Conservation (phyloP, 1,140 invertebrate species). For the Sarcophaga peregrina region DNA sequence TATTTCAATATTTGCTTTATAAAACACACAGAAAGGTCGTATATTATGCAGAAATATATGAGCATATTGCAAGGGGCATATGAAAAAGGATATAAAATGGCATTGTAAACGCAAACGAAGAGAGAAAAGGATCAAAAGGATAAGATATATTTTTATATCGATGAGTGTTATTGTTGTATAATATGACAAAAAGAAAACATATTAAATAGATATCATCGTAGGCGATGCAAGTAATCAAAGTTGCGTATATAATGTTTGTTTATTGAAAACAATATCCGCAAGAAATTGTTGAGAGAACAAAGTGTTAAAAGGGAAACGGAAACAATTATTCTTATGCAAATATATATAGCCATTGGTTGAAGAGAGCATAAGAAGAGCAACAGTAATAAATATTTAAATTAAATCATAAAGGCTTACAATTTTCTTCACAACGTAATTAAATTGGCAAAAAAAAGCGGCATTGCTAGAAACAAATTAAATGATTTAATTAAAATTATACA, state of each 20-base stretch:
- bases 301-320: conserved; percentile 13
- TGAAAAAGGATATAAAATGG: background rate
- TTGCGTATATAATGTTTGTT: conserved; percentile 8
- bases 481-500: background rate
- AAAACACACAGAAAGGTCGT: background rate
- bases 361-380: background rate
- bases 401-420: background rate
- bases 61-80: too few species aligned
- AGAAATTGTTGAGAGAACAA: conserved; percentile 1
- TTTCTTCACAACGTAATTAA: background rate
- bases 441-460: background rate
- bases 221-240: background rate
- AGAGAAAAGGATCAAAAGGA: background rate
- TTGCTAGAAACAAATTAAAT: too few species aligned
- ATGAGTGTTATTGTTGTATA: background rate
- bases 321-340: background rate
- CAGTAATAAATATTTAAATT: conserved; percentile 11
- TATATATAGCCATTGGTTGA: background rate
- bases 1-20: background rate
- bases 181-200: too few species aligned
- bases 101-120: background rate
- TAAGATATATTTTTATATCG: conserved; percentile 9
- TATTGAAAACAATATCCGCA: conserved; percentile 5
- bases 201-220: too few species aligned
- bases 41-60: too few species aligned